These are phyloP conservation scores for Lophius americanus DNA, from an alignment of 2,797 vertebrate genomes.

Conservation along the genomic window DNA sequence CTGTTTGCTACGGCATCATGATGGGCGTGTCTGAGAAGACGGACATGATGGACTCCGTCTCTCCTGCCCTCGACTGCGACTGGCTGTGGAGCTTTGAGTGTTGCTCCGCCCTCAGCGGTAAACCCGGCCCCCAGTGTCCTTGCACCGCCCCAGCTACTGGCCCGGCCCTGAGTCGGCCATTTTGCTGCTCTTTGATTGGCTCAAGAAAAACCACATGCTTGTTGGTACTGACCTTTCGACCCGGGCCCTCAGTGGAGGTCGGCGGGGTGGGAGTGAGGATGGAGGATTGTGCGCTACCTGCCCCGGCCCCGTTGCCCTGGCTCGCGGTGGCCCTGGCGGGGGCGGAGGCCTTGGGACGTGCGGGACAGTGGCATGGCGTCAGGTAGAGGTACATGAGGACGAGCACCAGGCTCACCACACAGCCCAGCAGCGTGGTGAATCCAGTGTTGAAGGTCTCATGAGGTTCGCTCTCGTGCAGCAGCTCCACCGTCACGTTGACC, in stretches of 20 bases:
- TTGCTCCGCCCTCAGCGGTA: slow-evolving; percentile 57
- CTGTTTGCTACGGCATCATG: slow-evolving; percentile 77
- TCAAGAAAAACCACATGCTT: slow-evolving; percentile 97
- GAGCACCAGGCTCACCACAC: slow-evolving; percentile 88
- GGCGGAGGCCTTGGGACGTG: slow-evolving; percentile 66
- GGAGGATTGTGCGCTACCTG: slow-evolving; percentile 86
- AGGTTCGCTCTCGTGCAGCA: background rate
- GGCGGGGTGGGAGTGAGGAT: slow-evolving; percentile 89
- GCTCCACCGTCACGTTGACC: slow-evolving; percentile 87
- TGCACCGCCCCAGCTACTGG: slow-evolving; percentile 60
- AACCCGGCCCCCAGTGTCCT: slow-evolving; percentile 56
- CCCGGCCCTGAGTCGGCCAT: slow-evolving; percentile 84
- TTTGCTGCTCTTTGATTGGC: slow-evolving; percentile 88
- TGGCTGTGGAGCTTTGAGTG: slow-evolving; percentile 66
- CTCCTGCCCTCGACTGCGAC: slow-evolving; percentile 70
- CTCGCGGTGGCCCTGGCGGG: slow-evolving; percentile 42
- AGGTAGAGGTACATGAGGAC: slow-evolving; percentile 93
- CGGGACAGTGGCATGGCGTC: slow-evolving; percentile 87
- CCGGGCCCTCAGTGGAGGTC: slow-evolving; percentile 82
- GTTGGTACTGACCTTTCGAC: slow-evolving; percentile 89
- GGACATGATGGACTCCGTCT: slow-evolving; percentile 86
- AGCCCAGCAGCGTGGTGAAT: slow-evolving; percentile 93
- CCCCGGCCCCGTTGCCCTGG: slow-evolving; percentile 80
- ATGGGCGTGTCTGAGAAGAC: slow-evolving; percentile 87
- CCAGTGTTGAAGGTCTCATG: slow-evolving; percentile 90